phyloP scores from a whole-genome alignment of 2,113 vertebrate genomes.

The Tragelaphus imberbis region DNA sequence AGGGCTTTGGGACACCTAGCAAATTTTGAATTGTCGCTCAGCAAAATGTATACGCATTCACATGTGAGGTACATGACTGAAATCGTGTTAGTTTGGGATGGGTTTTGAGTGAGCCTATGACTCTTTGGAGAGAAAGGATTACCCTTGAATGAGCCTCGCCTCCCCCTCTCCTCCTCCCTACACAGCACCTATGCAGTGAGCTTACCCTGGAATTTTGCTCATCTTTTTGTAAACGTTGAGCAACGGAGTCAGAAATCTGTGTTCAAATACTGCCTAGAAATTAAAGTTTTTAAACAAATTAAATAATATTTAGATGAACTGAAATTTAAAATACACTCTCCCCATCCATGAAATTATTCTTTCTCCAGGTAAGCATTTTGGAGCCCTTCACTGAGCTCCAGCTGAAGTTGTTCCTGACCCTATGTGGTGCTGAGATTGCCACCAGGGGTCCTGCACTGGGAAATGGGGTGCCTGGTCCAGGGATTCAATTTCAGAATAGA shows the following conservation, averaged over 20 bases:
- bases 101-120: not conserved
- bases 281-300: constrained; percentile 8
- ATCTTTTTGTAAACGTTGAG: not conserved
- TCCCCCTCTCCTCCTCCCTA: accelerated
- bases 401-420: not conserved
- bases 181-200: not conserved
- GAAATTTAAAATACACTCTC: not conserved
- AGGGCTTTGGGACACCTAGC: too few relatives aligned
- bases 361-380: not conserved
- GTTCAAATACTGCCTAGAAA: constrained; percentile 30
- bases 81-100: not conserved
- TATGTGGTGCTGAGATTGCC: not conserved
- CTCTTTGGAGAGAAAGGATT: not conserved
- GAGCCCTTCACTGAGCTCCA: not conserved
- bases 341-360: not conserved
- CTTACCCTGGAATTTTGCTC: not conserved
- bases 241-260: not conserved
- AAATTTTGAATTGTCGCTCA: not conserved
- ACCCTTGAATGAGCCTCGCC: not conserved
- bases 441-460: not conserved
- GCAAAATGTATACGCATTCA: not conserved
- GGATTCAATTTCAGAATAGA: constrained; percentile 17
- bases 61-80: not conserved
- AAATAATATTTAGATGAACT: not conserved
- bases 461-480: not conserved